phyloP scores from a whole-genome alignment of 1,140 invertebrate species.

The Meteorus sp. region DNA sequence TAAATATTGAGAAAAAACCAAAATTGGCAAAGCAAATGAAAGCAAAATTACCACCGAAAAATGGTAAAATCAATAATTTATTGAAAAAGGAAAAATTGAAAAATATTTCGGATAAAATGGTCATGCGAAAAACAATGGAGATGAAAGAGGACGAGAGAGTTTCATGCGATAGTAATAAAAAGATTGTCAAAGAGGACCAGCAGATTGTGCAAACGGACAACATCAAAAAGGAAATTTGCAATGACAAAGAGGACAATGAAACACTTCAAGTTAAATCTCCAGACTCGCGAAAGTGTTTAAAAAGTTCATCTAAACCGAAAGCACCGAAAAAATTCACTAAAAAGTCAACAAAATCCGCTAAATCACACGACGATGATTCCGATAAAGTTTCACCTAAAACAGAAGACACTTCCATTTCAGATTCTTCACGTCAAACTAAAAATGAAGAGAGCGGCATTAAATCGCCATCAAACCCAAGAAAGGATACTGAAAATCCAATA shows the following conservation, averaged over 20 bases:
- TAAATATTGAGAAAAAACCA: constrained; percentile 40
- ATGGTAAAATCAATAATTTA: constrained; percentile 39
- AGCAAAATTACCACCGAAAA: constrained; percentile 46
- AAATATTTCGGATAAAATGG: constrained; percentile 47
- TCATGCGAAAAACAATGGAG: constrained; percentile 44
- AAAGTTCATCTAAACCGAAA: background rate
- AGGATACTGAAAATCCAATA: constrained; percentile 35
- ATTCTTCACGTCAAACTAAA: constrained; percentile 40
- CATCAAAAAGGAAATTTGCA: constrained; percentile 31
- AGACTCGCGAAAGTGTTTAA: background rate
- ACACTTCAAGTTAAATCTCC: background rate
- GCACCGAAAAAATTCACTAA: background rate
- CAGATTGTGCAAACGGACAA: constrained; percentile 24
- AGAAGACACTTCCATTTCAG: constrained; percentile 47
- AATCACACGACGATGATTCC: constrained; percentile 20
- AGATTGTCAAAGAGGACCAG: constrained; percentile 35
- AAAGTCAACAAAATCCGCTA: background rate
- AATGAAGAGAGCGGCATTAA: constrained; percentile 31
- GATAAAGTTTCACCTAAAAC: constrained; percentile 37
- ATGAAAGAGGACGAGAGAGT: constrained; percentile 45
- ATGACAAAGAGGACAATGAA: constrained; percentile 21
- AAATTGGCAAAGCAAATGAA: constrained; percentile 51
- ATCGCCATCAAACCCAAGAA: constrained; percentile 27
- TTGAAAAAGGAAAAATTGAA: constrained; percentile 49
- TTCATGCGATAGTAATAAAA: constrained; percentile 37